A percentile compares a stretch with the other conserved stretches of the same genome.
Conservation (phyloP, 2,797 vertebrate genomes). For the Etheostoma perlongum region DNA sequence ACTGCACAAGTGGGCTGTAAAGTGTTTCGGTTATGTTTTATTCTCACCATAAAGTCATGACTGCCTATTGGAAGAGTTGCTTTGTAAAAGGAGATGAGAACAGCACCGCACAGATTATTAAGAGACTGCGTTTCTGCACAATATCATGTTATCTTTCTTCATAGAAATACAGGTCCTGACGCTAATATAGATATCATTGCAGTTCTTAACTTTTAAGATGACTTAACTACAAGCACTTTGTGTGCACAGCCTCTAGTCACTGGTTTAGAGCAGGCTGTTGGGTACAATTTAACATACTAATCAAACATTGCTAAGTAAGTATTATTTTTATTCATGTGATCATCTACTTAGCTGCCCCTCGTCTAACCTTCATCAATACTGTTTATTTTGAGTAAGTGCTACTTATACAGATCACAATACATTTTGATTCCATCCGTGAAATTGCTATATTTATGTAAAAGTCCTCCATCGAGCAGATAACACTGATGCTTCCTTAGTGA, state of each 20-base stretch:
- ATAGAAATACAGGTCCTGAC: neutral
- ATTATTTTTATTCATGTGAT: neutral
- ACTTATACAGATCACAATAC: slow-evolving; percentile 45
- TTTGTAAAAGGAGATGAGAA: neutral
- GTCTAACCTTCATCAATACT: neutral
- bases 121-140: slow-evolving; percentile 22
- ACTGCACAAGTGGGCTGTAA: too few species aligned
- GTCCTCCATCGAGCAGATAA: slow-evolving; percentile 6
- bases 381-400: slow-evolving; percentile 1
- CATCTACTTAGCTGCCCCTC: neutral
- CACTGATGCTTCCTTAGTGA: neutral
- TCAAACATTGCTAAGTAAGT: neutral
- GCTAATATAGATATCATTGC: neutral
- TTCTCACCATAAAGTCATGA: neutral
- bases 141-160: slow-evolving; percentile 18
- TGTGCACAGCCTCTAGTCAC: neutral
- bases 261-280: neutral
- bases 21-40: neutral
- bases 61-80: neutral
- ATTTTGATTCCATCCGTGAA: slow-evolving; percentile 33
- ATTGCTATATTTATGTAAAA: slow-evolving; percentile 25
- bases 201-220: slow-evolving; percentile 30
- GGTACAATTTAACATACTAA: neutral
- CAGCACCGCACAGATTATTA: neutral
- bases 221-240: neutral